phyloP scores from a whole-genome alignment of 2,113 vertebrate genomes.

The Lamprologus tigripictilis region DNA sequence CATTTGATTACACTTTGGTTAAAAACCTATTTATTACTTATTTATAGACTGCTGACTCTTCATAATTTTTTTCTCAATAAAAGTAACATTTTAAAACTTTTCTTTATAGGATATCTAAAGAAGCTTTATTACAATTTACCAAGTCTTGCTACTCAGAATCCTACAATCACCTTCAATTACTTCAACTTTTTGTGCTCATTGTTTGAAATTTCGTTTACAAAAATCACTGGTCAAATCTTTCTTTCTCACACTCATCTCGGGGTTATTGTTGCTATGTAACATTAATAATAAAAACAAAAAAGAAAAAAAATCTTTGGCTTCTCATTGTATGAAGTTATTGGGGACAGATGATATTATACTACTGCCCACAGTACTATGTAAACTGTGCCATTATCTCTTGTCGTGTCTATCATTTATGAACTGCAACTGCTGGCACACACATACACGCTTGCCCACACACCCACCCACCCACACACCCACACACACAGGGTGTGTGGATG shows the following conservation, averaged over 20 bases:
- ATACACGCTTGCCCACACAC: not conserved
- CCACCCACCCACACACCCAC: not conserved
- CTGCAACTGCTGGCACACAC: not conserved
- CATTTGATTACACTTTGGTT: not conserved
- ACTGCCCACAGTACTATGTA: not conserved
- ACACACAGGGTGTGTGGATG: slow-evolving; percentile 1
- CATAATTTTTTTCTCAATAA: not conserved
- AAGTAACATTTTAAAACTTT: not conserved
- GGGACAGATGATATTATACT: not conserved
- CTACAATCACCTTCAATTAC: not conserved
- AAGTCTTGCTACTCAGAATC: not conserved
- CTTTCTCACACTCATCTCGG: not conserved
- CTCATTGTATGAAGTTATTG: not conserved
- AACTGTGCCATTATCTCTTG: not conserved
- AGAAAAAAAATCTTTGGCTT: not conserved
- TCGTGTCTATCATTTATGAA: not conserved
- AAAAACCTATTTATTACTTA: not conserved
- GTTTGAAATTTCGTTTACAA: not conserved
- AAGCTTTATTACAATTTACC: not conserved
- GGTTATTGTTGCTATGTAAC: not conserved
- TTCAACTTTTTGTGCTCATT: not conserved
- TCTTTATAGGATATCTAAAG: not conserved
- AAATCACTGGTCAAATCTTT: not conserved
- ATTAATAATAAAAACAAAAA: not conserved
- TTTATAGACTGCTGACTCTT: not conserved